Evolutionary conservation across 2,113 vertebrate genomes (phyloP).

Genomic region (Piprites chloris): DNA sequence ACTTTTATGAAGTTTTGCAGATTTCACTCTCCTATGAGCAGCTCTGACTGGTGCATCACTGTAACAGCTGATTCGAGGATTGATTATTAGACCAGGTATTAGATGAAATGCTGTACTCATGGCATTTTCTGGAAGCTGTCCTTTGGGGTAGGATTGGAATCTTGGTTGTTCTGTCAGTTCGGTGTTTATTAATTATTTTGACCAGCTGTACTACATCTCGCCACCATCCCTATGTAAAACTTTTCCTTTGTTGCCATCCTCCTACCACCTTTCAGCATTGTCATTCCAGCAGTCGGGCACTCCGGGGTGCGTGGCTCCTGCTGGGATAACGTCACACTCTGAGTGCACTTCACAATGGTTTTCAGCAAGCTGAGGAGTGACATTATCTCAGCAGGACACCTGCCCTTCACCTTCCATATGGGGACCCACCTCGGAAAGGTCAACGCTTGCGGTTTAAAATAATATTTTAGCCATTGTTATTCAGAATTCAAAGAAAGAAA

Average conservation of each 20-base stretch:
- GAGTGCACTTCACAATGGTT: conserved; percentile 52
- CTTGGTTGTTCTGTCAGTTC: background rate
- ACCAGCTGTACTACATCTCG: background rate
- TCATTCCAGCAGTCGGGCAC: conserved; percentile 1
- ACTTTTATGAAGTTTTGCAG: conserved; percentile 63
- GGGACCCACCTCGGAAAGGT: conserved; percentile 48
- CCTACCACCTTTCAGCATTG: background rate
- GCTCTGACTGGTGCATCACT: background rate
- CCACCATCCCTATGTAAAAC: background rate
- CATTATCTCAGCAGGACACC: conserved; percentile 68
- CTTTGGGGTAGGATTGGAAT: background rate
- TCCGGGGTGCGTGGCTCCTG: background rate
- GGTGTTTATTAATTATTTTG: conserved; percentile 1
- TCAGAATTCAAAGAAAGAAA: conserved; percentile 39
- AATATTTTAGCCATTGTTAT: conserved; percentile 43
- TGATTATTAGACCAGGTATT: background rate
- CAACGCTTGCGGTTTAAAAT: conserved; percentile 39
- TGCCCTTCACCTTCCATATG: conserved; percentile 40
- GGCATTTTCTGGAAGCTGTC: background rate
- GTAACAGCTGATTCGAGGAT: background rate
- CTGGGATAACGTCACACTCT: conserved; percentile 8
- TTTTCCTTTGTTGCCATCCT: background rate
- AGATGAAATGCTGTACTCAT: background rate
- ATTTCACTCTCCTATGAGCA: background rate
- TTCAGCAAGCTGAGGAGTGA: conserved; percentile 40